Conservation (phyloP, 2,797 vertebrate species). For the Hemitrygon akajei region DNA sequence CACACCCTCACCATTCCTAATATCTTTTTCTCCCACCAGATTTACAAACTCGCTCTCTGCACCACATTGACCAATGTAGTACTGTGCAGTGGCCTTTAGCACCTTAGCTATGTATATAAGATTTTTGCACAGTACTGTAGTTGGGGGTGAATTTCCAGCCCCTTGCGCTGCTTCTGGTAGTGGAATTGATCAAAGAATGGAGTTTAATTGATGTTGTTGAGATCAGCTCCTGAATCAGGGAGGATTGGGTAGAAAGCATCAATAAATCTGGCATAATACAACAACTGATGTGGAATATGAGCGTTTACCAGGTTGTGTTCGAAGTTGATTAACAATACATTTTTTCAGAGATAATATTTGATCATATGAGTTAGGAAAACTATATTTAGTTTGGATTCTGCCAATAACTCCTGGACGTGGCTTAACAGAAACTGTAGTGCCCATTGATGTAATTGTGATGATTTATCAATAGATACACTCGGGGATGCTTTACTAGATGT, state of each 20-base stretch:
- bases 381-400: neutral
- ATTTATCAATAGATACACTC: neutral
- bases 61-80: too few relatives aligned
- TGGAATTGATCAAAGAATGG: neutral
- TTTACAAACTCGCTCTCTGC: too few relatives aligned
- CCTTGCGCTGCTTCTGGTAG: neutral
- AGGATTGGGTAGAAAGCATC: neutral
- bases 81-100: too few relatives aligned
- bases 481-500: too few relatives aligned
- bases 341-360: neutral
- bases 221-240: neutral
- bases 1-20: too few relatives aligned
- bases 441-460: neutral
- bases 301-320: neutral
- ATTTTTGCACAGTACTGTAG: too few relatives aligned
- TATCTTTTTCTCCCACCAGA: too few relatives aligned
- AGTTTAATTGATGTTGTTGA: neutral
- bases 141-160: too few relatives aligned
- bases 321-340: neutral
- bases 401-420: neutral
- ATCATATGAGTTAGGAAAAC: too few relatives aligned
- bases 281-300: neutral
- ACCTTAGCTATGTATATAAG: too few relatives aligned
- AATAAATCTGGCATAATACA: neutral
- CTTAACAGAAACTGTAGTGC: neutral